Conservation (phyloP, 2,113 vertebrate species). For the Fulica atra region DNA sequence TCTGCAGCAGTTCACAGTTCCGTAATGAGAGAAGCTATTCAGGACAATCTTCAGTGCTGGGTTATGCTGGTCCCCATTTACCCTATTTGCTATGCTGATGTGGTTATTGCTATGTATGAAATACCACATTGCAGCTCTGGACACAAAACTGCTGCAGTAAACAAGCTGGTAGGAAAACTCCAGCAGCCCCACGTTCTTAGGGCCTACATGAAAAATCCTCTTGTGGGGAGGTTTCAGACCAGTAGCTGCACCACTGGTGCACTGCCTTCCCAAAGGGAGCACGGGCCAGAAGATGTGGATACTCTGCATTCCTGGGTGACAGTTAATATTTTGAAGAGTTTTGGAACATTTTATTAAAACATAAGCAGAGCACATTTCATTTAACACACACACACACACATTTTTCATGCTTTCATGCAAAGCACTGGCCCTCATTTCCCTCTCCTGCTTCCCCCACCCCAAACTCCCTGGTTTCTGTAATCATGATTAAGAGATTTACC, state of each 20-base stretch:
- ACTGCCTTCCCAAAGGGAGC: neutral
- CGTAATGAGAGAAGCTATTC: conserved; percentile 39
- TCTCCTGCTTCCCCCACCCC: neutral
- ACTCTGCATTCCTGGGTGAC: neutral
- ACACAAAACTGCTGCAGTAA: neutral
- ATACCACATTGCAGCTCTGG: neutral
- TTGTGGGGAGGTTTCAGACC: neutral
- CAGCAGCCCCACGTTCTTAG: neutral
- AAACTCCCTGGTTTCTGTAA: neutral
- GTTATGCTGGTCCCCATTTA: neutral
- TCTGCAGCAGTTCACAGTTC: conserved; percentile 1
- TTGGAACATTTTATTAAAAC: neutral
- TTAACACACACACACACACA: neutral
- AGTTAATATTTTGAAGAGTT: neutral
- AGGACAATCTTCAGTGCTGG: neutral
- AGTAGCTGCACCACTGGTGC: neutral
- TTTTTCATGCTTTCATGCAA: neutral
- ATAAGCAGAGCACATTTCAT: neutral
- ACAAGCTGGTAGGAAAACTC: neutral
- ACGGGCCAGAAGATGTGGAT: neutral
- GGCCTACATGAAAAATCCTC: neutral
- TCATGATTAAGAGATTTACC: neutral
- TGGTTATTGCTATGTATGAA: neutral
- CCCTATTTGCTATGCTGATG: neutral
- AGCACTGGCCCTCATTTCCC: neutral